A percentile compares a stretch with the other conserved stretches of the same genome.
phyloP scores from a whole-genome alignment of 2,113 vertebrate genomes.

The Rhizomys pruinosus region DNA sequence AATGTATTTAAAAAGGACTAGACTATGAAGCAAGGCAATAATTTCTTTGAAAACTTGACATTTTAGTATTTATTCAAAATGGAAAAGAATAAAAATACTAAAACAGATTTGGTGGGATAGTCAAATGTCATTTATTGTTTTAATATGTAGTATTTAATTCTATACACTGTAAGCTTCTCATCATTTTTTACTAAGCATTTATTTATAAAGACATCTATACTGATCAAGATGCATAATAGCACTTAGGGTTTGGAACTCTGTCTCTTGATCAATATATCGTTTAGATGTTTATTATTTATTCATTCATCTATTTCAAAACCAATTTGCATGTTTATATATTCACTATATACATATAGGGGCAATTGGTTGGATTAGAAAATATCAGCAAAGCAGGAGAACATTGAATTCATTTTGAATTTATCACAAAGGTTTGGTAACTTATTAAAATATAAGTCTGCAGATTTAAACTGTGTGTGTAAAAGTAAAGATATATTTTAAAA shows the following conservation, averaged over 20 bases:
- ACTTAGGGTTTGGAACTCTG: not conserved
- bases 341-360: too few species aligned
- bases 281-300: too few species aligned
- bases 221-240: not conserved
- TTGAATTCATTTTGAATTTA: not conserved
- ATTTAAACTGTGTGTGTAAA: too few species aligned
- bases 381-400: not conserved
- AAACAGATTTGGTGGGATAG: fast-evolving
- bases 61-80: not conserved
- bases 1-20: not conserved
- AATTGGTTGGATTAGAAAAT: not conserved
- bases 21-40: not conserved
- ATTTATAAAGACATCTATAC: not conserved
- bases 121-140: not conserved
- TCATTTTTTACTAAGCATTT: not conserved
- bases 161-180: not conserved
- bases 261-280: not conserved
- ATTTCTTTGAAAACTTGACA: not conserved
- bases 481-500: too few species aligned
- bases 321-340: too few species aligned
- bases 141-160: not conserved
- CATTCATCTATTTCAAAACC: too few species aligned
- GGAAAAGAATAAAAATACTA: not conserved
- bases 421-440: too few species aligned
- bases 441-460: fast-evolving